A percentile compares a stretch with the other conserved stretches of the same genome.
These are phyloP conservation scores for Rotaria magnacalcarata DNA, from an alignment of 2,888 invertebrate genomes.

Conservation along the genomic window DNA sequence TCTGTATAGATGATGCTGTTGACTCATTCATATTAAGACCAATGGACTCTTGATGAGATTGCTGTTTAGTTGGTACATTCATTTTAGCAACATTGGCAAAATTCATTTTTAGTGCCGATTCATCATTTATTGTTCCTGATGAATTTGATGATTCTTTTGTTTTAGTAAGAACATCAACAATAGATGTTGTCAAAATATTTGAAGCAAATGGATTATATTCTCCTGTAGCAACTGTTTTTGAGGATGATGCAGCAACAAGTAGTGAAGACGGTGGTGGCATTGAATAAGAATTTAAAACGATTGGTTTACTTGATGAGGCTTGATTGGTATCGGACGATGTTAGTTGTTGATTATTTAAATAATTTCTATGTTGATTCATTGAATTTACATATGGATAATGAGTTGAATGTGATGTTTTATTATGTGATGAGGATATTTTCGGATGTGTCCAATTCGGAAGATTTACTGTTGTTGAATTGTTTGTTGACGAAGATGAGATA, in stretches of 20 bases:
- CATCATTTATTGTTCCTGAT: background rate
- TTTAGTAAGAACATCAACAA: constrained; percentile 30
- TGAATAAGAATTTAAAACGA: no score
- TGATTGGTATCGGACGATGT: background rate
- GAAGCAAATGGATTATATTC: constrained; percentile 34
- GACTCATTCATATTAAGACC: background rate
- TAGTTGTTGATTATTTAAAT: background rate
- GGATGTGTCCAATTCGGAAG: background rate
- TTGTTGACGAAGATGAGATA: background rate
- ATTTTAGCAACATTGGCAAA: constrained; percentile 34
- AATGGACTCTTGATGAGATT: background rate
- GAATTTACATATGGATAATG: background rate
- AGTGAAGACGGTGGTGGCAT: background rate
- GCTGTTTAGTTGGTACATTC: background rate
- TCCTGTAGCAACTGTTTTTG: background rate
- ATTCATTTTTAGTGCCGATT: constrained; percentile 4
- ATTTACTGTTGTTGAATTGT: background rate
- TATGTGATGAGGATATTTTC: background rate
- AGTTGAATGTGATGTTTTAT: background rate
- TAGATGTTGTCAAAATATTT: constrained; percentile 9
- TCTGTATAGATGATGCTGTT: background rate
- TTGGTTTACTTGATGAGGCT: background rate
- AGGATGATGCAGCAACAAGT: background rate
- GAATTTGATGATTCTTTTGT: background rate
- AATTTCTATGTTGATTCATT: background rate